phyloP scores from a whole-genome alignment of 2,888 invertebrate genomes.

The Cataglyphis albicans region DNA sequence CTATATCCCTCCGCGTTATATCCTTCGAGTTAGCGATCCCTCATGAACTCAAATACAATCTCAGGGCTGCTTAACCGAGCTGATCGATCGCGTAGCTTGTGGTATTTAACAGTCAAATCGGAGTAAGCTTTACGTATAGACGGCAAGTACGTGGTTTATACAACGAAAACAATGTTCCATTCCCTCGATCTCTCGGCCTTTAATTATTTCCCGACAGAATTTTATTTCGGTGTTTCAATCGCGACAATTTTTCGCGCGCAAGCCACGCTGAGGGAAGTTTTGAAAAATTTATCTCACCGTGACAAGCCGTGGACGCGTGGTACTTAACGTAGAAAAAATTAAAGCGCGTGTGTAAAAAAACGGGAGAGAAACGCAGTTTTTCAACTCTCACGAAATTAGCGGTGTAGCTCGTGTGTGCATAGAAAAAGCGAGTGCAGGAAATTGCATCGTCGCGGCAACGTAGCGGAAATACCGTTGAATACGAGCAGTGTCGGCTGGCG shows the following conservation, averaged over 20 bases:
- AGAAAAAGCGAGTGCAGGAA: conserved; percentile 35
- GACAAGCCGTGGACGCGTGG: conserved; percentile 40
- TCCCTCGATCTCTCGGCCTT: neutral
- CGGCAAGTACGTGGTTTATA: neutral
- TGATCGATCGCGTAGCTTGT: conserved; percentile 47
- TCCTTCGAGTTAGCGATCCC: conserved; percentile 63
- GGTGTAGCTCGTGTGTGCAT: conserved; percentile 10
- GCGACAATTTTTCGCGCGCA: conserved; percentile 28
- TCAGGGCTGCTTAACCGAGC: conserved; percentile 60
- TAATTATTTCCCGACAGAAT: neutral
- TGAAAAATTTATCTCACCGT: conserved; percentile 41
- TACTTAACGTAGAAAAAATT: conserved; percentile 50
- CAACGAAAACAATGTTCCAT: neutral
- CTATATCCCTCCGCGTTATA: conserved; percentile 20
- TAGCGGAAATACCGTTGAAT: conserved; percentile 37
- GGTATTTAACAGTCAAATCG: neutral
- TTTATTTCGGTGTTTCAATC: conserved; percentile 9
- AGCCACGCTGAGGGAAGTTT: neutral
- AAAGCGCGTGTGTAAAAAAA: conserved; percentile 41
- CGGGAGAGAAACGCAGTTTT: conserved; percentile 22
- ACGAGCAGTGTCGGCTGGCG: conserved; percentile 14
- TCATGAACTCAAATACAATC: conserved; percentile 65
- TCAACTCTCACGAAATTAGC: conserved; percentile 45
- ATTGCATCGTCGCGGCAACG: conserved; percentile 45
- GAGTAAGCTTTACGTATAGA: neutral